Evolutionary conservation across 2,113 vertebrate genomes (phyloP).

Genomic region (Mormyrus iriodes): DNA sequence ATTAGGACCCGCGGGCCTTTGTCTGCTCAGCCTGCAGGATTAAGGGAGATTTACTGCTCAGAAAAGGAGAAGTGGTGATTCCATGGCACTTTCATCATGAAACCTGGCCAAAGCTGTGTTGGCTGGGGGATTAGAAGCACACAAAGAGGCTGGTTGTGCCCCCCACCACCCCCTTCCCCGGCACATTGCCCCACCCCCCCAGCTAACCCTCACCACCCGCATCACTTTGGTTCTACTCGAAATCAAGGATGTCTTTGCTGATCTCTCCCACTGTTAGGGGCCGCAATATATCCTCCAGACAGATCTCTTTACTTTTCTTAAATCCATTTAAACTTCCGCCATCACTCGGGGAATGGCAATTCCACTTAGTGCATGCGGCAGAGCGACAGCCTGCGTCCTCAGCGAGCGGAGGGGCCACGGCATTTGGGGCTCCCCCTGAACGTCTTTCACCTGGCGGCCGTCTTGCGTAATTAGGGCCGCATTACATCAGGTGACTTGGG

Average conservation of each 20-base stretch:
- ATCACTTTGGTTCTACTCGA: conserved; percentile 29
- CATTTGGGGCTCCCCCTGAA: not conserved
- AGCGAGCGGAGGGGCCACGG: not conserved
- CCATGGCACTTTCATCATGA: conserved; percentile 76
- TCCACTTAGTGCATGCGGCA: not conserved
- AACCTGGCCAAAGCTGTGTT: conserved; percentile 75
- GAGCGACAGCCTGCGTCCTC: not conserved
- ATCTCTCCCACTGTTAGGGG: conserved; percentile 18
- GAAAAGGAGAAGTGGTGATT: conserved; percentile 73
- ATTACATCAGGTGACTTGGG: not conserved
- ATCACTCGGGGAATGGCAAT: not conserved
- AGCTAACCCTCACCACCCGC: conserved; percentile 16
- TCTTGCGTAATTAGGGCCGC: conserved; percentile 22
- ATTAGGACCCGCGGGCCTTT: conserved; percentile 71
- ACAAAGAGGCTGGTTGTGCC: conserved; percentile 71
- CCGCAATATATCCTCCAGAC: not conserved
- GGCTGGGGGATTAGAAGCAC: conserved; percentile 69
- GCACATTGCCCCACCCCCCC: conserved; percentile 40
- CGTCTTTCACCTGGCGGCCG: not conserved
- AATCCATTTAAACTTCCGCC: conserved; percentile 16
- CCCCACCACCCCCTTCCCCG: conserved; percentile 47
- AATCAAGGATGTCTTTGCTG: conserved; percentile 34
- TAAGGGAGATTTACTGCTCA: conserved; percentile 70
- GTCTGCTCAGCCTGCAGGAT: conserved; percentile 65
- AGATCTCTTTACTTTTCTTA: conserved; percentile 27